Base-by-base conservation (phyloP, 2,888 invertebrate species). In the Liposcelis brunnea region DNA sequence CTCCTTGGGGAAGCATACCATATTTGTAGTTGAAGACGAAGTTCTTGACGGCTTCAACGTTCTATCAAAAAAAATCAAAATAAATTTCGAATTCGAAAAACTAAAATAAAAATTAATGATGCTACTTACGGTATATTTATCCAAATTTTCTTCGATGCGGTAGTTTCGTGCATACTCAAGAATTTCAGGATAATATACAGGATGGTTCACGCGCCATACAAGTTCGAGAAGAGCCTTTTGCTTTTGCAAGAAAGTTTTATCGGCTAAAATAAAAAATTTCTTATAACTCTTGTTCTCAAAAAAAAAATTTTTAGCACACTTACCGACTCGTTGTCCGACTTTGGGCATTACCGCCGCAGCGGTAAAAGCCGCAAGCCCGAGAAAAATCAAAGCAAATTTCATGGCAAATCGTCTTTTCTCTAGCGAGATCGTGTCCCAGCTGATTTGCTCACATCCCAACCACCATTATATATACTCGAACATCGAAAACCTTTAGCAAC, bases 161-260 rank as follows among this genome's bases (percentile, higher is more conserved):
- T 69, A 82, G 49, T 59, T 59, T 46, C 69, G 62, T 51, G 74
- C 76, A 47, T 74, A 66, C 31, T 73, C 69, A 46, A 65, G 61
- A 48, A 69, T 64, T 51, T 72, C 68, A 31, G 66, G 60, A 53
- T 68, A 58, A 45, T 69, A 65, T 50, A 72, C 65, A 0, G 72
- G 72, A 58, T 81, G 78, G 51, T 73, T 70, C 50, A 77, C 71
- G 34, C 49, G 49, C 42, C 48, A 46, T 18, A 52, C 38, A 31
- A 52, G 46, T 26, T 47, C 45, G 32, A 52, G 45, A n/a, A 52
- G 45, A 34, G 50, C 47, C 37, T 50, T 47, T 35, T 52, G 52
- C 47, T 18, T 40, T 14, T 12, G 12, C 6, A 40, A 21, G 16
- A 40, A 21, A 19, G 15, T 19, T n/a, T 40, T 16, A 40, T 14